phyloP scores from a whole-genome alignment of 2,113 vertebrate genomes.

The Eidolon helvum region DNA sequence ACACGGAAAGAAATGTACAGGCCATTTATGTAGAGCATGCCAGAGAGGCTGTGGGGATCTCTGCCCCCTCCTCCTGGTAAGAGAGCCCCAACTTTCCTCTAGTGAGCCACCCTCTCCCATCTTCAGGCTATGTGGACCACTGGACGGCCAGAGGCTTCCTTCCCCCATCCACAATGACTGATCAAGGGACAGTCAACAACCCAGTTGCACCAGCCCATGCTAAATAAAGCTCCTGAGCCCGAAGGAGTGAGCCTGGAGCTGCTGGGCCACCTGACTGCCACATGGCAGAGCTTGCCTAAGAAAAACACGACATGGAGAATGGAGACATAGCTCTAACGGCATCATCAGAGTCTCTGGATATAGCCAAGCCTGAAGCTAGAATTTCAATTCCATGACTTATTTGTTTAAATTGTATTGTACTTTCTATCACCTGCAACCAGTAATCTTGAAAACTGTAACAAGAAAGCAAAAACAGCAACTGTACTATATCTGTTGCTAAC shows the following conservation, averaged over 20 bases:
- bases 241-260: neutral
- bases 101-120: neutral
- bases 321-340: neutral
- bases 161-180: neutral
- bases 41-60: no score
- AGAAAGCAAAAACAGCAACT: neutral
- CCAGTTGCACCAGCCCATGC: accelerated
- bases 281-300: neutral
- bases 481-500: neutral
- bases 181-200: neutral
- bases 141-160: neutral
- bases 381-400: neutral
- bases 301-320: neutral
- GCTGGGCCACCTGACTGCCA: neutral
- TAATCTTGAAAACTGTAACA: neutral
- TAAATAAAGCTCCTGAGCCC: neutral
- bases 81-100: neutral
- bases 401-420: neutral
- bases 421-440: neutral
- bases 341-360: neutral
- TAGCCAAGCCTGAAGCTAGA: neutral
- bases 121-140: neutral
- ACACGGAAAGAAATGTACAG: neutral
- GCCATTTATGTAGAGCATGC: neutral
- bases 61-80: neutral